Conservation (phyloP, 2,113 vertebrate species). For the Aspidoscelis tigris region DNA sequence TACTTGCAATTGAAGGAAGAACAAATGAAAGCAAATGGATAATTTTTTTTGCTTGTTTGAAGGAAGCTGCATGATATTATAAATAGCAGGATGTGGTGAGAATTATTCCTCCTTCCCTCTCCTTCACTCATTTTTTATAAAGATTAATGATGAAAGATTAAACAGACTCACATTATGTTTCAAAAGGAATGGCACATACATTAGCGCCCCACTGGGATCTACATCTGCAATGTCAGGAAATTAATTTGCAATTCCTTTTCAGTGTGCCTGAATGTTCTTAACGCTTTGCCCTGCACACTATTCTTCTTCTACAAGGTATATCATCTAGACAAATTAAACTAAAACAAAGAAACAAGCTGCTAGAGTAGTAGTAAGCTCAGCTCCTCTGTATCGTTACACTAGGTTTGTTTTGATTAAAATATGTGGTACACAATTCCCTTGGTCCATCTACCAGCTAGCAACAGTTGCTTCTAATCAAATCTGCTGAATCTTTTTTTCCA, state of each 20-base stretch:
- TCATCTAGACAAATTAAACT: constrained; percentile 45
- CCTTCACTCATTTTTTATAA: constrained; percentile 45
- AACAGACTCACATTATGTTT: constrained; percentile 52
- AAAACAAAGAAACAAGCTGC: constrained; percentile 61
- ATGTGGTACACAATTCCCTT: constrained; percentile 56
- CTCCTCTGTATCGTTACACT: constrained; percentile 47
- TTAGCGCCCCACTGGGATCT: constrained; percentile 54
- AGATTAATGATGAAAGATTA: constrained; percentile 59
- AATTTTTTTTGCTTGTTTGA: constrained; percentile 61
- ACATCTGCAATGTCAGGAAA: constrained; percentile 59
- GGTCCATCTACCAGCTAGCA: constrained; percentile 46
- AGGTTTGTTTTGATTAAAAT: constrained; percentile 70
- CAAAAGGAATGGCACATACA: constrained; percentile 57
- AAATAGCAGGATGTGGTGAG: constrained; percentile 42
- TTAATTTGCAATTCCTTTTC: constrained; percentile 56
- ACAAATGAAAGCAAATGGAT: constrained; percentile 58
- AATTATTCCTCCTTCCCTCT: constrained; percentile 39
- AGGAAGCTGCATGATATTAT: constrained; percentile 55
- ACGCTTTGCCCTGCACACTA: constrained; percentile 48
- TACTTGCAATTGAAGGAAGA: constrained; percentile 45
- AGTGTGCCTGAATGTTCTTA: constrained; percentile 41
- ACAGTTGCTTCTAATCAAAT: constrained; percentile 72
- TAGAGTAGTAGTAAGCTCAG: constrained; percentile 41
- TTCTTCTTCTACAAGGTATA: constrained; percentile 42
- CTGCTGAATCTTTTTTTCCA: constrained; percentile 56